Conservation (phyloP, 2,113 vertebrate species). For the Clarias magur region DNA sequence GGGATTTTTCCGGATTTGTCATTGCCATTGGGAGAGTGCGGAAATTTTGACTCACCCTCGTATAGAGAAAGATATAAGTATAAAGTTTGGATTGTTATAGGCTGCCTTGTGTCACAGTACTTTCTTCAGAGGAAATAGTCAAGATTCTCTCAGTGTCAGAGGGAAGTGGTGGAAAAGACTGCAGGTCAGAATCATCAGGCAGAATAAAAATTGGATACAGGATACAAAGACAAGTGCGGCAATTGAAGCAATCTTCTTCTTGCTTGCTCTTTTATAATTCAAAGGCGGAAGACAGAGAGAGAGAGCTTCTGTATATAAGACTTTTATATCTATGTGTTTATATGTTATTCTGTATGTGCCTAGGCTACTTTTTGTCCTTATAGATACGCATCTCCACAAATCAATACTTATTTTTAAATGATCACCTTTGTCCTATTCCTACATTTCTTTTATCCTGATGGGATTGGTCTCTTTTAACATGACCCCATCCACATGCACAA, state of each 20-base stretch:
- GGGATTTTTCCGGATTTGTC: no score
- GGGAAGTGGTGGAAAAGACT: not conserved
- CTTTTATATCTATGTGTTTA: not conserved
- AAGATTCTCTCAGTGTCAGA: not conserved
- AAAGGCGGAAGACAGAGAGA: not conserved
- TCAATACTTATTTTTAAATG: not conserved
- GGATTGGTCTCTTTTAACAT: not conserved
- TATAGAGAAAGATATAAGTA: not conserved
- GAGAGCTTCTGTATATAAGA: not conserved
- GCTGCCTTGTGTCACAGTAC: constrained; percentile 5
- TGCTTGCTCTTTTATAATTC: not conserved
- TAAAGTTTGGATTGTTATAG: not conserved
- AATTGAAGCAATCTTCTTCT: constrained; percentile 38
- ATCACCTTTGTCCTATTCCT: not conserved
- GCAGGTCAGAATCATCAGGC: not conserved
- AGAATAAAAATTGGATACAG: not conserved
- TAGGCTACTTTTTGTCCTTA: not conserved
- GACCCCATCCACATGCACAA: not conserved
- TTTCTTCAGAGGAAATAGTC: constrained; percentile 11
- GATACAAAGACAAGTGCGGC: constrained; percentile 36
- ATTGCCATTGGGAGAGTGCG: no score
- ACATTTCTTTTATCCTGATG: not conserved
- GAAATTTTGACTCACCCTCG: no score
- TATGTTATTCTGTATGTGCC: not conserved
- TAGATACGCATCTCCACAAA: not conserved